Base-by-base conservation (phyloP, 1,140 invertebrate genomes). In the Bombus confusus region DNA sequence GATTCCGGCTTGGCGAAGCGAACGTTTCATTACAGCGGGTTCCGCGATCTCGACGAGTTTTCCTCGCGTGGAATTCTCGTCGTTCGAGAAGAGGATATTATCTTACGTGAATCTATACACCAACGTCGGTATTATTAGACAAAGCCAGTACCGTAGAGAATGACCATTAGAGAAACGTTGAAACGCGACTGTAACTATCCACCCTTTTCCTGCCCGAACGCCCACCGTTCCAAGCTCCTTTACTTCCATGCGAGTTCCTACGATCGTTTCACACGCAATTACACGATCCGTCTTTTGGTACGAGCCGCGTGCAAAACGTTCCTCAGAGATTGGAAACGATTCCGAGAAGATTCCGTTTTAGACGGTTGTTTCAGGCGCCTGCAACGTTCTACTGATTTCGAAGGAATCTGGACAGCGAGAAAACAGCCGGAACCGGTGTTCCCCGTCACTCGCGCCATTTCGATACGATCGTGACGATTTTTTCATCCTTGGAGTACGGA, bases 181-280 rank as follows among this genome's bases (percentile, higher is more conserved):
- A 62, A 81, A 81, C 59, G 69, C 76, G 84, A 41, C 43, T 69
- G 25, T 84, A 80, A 73, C 37, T 78, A 76, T 76, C 80, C 81
- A 90, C 85, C 85, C 88, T 87, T 90, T 90, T 87, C 85, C 85
- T 85, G 88, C 57, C 37, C 41, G n/a, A 8, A 43, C 72, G 79
- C 37, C 80, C 72, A 66, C 80, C n/a, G 41, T 71, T 34, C 62
- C 68, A 80, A 76, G 68, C 22, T 52, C 18, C 47, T 52, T 52
- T 83, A 41, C 31, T 68, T 75, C 85, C 37, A 41, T n/a, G 69
- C 41, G n/a, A 31, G 41, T 43, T 72, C 8, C 59, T 22, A 71
- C 74, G 31, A 83, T 41, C 80, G 62, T 86, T 83, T 86, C 80
- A 66, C 80, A 83, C 80, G 80, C 85, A 77, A 76, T 86, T 62